Percentiles rank a stretch among this genome's conserved stretches.
Conservation (phyloP, 1,140 invertebrate genomes). For the Calliopsis andreniformis region DNA sequence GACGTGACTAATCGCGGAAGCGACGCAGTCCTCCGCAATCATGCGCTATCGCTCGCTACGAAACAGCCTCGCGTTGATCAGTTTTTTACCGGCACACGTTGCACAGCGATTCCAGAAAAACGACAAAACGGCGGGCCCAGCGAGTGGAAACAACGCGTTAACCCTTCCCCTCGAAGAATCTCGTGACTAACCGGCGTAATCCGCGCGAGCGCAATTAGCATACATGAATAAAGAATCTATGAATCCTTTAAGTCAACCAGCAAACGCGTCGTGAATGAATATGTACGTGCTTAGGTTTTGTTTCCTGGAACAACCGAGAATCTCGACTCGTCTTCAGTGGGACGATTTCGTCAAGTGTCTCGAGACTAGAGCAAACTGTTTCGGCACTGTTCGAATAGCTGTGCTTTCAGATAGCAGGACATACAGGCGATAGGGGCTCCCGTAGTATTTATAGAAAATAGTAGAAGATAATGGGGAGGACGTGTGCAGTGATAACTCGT, state of each 20-base stretch:
- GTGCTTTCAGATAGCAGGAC: no score
- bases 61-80: slow-evolving; percentile 18
- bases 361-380: neutral
- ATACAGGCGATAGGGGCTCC: no score
- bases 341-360: neutral
- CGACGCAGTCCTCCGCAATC: slow-evolving; percentile 6
- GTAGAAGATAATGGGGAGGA: no score
- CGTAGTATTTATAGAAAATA: no score
- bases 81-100: neutral
- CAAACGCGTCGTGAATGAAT: slow-evolving; percentile 49
- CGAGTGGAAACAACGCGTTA: slow-evolving; percentile 20
- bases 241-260: slow-evolving; percentile 53
- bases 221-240: slow-evolving; percentile 66
- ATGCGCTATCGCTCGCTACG: neutral
- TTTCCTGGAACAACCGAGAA: neutral
- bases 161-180: slow-evolving; percentile 43
- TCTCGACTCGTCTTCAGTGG: neutral
- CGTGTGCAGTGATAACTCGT: no score
- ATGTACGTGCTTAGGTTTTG: slow-evolving; percentile 49
- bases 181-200: slow-evolving; percentile 60
- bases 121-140: slow-evolving; percentile 1
- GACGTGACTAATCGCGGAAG: slow-evolving; percentile 64
- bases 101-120: slow-evolving; percentile 1
- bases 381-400: neutral
- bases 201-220: slow-evolving; percentile 55